These are phyloP conservation scores for Contarinia nasturtii DNA, from an alignment of 1,140 invertebrate species.

Conservation along the genomic window DNA sequence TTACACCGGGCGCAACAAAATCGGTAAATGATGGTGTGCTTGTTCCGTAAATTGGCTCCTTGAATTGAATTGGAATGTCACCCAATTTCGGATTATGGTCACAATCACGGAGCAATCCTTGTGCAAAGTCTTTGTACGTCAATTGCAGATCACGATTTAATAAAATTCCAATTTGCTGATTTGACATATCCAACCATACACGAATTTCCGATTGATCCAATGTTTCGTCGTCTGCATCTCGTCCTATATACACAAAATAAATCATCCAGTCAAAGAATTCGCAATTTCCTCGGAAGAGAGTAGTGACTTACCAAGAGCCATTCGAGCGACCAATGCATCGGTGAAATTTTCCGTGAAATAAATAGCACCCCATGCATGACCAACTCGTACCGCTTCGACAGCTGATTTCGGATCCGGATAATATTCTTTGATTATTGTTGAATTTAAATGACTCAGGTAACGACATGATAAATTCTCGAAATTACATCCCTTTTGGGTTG, in stretches of 20 bases:
- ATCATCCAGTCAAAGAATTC: constrained; percentile 21
- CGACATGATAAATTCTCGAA: constrained; percentile 54
- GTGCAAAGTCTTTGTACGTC: constrained; percentile 61
- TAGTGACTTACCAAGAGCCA: constrained; percentile 34
- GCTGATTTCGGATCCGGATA: constrained; percentile 46
- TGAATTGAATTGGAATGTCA: constrained; percentile 64
- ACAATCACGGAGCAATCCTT: constrained; percentile 46
- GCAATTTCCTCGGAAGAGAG: constrained; percentile 32
- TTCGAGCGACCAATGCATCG: constrained; percentile 48
- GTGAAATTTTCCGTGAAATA: constrained; percentile 77
- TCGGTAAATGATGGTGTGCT: constrained; percentile 78
- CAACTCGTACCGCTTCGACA: constrained; percentile 43
- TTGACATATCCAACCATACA: constrained; percentile 81
- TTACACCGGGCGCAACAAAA: constrained; percentile 88
- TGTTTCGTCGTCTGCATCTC: constrained; percentile 52
- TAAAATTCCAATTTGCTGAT: constrained; percentile 77
- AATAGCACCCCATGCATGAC: constrained; percentile 69
- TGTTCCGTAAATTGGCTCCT: constrained; percentile 72
- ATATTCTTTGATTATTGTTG: constrained; percentile 46
- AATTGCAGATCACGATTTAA: constrained; percentile 60
- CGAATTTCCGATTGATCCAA: constrained; percentile 60
- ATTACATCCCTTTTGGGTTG: constrained; percentile 36
- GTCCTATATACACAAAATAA: constrained; percentile 24
- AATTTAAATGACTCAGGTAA: constrained; percentile 45
- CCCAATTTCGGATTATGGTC: constrained; percentile 58